Conservation (phyloP, 2,113 vertebrate genomes). For the Cyphomyrus plagiostoma region DNA sequence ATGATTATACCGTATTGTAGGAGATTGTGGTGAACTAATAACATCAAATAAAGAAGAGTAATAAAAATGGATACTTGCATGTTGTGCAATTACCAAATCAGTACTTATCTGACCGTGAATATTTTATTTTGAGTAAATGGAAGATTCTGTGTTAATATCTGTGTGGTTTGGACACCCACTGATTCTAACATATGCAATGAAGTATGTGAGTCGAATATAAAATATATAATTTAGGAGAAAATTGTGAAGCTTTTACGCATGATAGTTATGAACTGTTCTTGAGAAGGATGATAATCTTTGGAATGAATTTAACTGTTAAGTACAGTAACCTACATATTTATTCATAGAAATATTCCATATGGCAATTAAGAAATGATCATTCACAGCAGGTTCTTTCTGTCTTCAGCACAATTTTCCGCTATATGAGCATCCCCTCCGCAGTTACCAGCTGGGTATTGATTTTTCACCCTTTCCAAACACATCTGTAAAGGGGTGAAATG, state of each 20-base stretch:
- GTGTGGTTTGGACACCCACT: not conserved
- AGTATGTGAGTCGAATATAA: not conserved
- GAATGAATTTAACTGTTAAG: not conserved
- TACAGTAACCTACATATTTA: constrained; percentile 7
- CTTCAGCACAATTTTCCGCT: constrained; percentile 1
- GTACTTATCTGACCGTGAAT: not conserved
- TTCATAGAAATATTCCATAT: not conserved
- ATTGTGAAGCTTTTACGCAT: not conserved
- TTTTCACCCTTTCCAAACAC: constrained; percentile 14
- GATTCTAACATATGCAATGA: not conserved
- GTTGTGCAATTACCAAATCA: not conserved
- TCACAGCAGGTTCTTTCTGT: not conserved
- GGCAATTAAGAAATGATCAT: constrained; percentile 18
- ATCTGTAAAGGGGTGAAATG: constrained; percentile 14
- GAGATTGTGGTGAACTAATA: not conserved
- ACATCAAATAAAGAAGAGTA: not conserved
- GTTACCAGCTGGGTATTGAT: constrained; percentile 10
- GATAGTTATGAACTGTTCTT: not conserved
- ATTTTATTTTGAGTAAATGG: not conserved
- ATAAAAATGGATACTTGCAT: not conserved
- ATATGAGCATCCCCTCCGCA: not conserved
- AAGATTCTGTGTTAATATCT: not conserved
- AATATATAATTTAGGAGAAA: not conserved
- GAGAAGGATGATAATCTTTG: not conserved
- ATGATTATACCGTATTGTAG: not conserved